These are phyloP conservation scores for Taphrorychus bicolor DNA, from an alignment of 2,888 invertebrate species.

Conservation along the genomic window DNA sequence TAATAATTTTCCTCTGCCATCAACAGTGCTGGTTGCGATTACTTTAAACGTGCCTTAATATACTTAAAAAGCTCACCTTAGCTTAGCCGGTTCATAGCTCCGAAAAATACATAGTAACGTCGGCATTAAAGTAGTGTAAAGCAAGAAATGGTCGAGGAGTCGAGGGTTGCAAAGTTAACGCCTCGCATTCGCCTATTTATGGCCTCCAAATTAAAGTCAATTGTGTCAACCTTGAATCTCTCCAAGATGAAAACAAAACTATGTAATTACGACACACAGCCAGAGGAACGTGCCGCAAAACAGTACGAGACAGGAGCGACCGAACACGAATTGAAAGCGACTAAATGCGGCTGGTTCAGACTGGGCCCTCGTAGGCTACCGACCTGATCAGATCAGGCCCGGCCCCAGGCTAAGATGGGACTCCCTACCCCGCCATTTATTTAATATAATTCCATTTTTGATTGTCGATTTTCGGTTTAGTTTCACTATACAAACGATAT, in stretches of 20 bases:
- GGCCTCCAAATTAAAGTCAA: constrained; percentile 13
- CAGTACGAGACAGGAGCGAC: constrained; percentile 24
- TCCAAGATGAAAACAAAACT: constrained; percentile 37
- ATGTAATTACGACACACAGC: constrained; percentile 35
- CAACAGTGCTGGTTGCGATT: neutral
- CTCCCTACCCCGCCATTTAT: constrained; percentile 6
- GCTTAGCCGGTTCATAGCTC: constrained; percentile 30
- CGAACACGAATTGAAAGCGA: constrained; percentile 40
- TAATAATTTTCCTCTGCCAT: neutral
- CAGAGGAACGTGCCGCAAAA: constrained; percentile 13
- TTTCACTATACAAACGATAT: too few species aligned
- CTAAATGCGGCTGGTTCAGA: constrained; percentile 34
- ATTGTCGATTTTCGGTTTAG: neutral
- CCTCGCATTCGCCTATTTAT: constrained; percentile 13
- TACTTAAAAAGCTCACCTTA: constrained; percentile 29
- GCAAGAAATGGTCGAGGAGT: constrained; percentile 12
- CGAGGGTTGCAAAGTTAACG: constrained; percentile 12
- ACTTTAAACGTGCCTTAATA: constrained; percentile 2
- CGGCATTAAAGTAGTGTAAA: constrained; percentile 20
- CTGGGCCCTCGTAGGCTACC: constrained; percentile 32
- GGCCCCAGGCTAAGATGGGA: constrained; percentile 27
- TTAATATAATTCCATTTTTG: neutral
- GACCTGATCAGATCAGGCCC: constrained; percentile 37
- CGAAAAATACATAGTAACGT: constrained; percentile 24
- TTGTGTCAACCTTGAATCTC: constrained; percentile 29